Evolutionary conservation across 1,140 invertebrate species (phyloP).

Genomic region (Heterodera schachtii): DNA sequence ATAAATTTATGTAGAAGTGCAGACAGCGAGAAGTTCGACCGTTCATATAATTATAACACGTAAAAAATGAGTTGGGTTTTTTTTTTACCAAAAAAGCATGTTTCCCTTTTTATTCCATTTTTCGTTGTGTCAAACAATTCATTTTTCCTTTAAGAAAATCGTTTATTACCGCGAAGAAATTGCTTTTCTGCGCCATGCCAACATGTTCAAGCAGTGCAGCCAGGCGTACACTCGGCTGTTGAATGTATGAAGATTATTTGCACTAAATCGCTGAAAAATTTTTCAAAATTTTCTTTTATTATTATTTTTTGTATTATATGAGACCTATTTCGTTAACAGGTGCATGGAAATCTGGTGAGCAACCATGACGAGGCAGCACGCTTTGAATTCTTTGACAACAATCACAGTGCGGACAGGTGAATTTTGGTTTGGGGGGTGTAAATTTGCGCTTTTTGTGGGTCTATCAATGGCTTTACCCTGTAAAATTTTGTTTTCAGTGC

Average conservation of each 20-base stretch:
- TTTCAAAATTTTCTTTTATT: too few species aligned
- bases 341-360: not conserved
- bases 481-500: not conserved
- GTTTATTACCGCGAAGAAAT: constrained; percentile 25
- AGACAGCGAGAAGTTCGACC: too few species aligned
- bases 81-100: too few species aligned
- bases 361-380: constrained; percentile 18
- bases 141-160: constrained; percentile 5
- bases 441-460: too few species aligned
- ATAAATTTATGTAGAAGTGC: too few species aligned
- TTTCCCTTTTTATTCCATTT: too few species aligned
- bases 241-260: not conserved
- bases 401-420: constrained; percentile 20
- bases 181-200: constrained; percentile 6
- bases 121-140: too few species aligned
- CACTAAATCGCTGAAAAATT: too few species aligned
- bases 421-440: not conserved
- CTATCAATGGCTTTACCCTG: too few species aligned
- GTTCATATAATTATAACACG: too few species aligned
- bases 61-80: too few species aligned
- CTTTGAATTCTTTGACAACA: constrained; percentile 33
- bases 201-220: constrained; percentile 19
- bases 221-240: constrained; percentile 27
- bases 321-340: not conserved
- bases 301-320: too few species aligned